Base-by-base conservation (phyloP, 2,797 vertebrate species). In the Gorsachius magnificus region DNA sequence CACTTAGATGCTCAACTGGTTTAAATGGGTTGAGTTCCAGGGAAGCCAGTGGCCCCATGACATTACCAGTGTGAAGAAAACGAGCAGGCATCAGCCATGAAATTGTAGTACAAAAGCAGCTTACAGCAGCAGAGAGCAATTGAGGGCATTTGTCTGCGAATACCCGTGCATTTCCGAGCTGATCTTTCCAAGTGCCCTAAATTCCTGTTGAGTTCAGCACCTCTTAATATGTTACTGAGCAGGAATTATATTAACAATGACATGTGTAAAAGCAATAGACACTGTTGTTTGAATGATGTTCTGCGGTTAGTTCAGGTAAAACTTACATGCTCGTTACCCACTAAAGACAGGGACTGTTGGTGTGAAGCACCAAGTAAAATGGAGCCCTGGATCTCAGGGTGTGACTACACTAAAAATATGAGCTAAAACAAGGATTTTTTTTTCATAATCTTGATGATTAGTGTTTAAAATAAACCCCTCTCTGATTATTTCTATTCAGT, bases 131-230 rank as follows among this genome's bases (percentile, higher is more conserved):
- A 78, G 89, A 83, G 93, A 95, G 94, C 89, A 94, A 89, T 81
- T 89, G 84, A 97, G 94, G 84, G 71, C 89, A 81, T 89, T 95
- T 80, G 72, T 89, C 58, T 89, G 68, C 0, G 79, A 78, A 69
- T 56, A 69, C 69, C 35, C 2, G 0, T 83, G 76, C 45, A 26
- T 72, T 95, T 90, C 90, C 0, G 0, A 87, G 81, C 76, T 95
- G 90, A 97, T 93, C 72, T 93, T 92, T 93, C 93, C 92, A 91
- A 95, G 78, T 92, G 92, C 79, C 82, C 90, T 96, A 85, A 91
- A 96, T 96, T 95, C 82, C 82, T 57, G 58, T 89, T 63, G 87
- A 92, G 83, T 96, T 89, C 94, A 96, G 89, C 86, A 93, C 65
- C 92, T 89, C 78, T 75, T 95, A 89, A 85, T 93, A 87, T 80